Evolutionary conservation across 1,140 invertebrate species (phyloP).

Genomic region (Nephotettix cincticeps): DNA sequence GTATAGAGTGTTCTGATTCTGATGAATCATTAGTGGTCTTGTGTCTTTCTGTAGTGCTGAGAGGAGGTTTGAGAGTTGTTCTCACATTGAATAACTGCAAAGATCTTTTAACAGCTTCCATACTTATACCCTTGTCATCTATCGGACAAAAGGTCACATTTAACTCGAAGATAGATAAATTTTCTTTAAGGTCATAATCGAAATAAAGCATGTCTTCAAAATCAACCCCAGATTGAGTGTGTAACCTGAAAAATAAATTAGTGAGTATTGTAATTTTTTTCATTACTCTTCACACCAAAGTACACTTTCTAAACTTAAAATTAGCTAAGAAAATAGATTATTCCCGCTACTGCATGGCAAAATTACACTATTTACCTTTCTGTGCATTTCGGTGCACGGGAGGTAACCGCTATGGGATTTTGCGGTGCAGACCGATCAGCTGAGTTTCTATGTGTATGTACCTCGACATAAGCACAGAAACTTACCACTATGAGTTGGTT

Average conservation of each 20-base stretch:
- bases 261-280: too few species aligned
- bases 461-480: too few species aligned
- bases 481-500: too few species aligned
- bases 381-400: too few species aligned
- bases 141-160: slow-evolving; percentile 12
- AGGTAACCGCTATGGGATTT: too few species aligned
- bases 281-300: too few species aligned
- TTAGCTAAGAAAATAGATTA: too few species aligned
- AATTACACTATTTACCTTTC: too few species aligned
- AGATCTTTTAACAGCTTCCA: neutral
- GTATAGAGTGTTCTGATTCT: neutral
- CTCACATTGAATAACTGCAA: neutral
- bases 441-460: too few species aligned
- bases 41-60: neutral
- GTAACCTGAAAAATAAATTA: neutral
- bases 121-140: neutral
- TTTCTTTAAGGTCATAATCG: neutral
- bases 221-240: slow-evolving; percentile 5
- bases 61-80: neutral
- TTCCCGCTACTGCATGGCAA: too few species aligned
- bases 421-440: too few species aligned
- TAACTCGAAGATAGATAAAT: neutral
- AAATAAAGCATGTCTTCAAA: slow-evolving; percentile 20
- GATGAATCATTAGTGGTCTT: neutral
- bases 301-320: too few species aligned